phyloP scores from a whole-genome alignment of 2,797 vertebrate species.

The Bucorvus abyssinicus region DNA sequence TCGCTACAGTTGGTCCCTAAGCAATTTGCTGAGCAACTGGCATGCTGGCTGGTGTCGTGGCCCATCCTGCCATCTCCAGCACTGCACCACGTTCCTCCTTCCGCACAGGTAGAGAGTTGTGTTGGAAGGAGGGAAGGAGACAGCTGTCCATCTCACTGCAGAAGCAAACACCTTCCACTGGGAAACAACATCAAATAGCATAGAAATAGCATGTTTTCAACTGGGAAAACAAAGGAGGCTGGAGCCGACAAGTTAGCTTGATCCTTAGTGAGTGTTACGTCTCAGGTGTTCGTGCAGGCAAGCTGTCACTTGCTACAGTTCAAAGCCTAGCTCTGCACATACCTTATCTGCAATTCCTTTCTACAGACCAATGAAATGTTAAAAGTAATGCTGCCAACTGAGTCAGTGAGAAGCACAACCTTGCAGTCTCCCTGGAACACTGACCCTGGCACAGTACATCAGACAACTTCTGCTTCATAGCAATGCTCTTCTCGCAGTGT shows the following conservation, averaged over 20 bases:
- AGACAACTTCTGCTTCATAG: background rate
- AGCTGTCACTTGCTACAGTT: background rate
- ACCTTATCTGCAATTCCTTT: background rate
- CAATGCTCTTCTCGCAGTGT: background rate
- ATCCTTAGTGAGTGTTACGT: background rate
- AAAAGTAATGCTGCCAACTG: background rate
- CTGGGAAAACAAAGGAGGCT: slow-evolving; percentile 1
- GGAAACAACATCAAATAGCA: background rate
- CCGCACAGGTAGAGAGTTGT: background rate
- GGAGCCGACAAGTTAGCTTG: background rate
- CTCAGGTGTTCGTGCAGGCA: background rate
- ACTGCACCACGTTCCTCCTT: background rate
- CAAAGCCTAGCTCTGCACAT: background rate
- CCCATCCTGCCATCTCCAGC: background rate
- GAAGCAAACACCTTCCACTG: background rate
- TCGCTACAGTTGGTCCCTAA: background rate
- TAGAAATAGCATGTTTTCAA: background rate
- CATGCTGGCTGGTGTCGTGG: background rate
- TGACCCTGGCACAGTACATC: background rate
- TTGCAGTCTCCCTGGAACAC: background rate
- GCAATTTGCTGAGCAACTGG: background rate
- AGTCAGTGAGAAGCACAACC: background rate
- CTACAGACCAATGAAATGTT: background rate
- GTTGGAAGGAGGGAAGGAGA: background rate
- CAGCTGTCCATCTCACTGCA: background rate